A percentile compares a stretch with the other conserved stretches of the same genome.
These are phyloP conservation scores for Cyprinodon brontotheroides DNA, from an alignment of 2,113 vertebrate species.

Conservation along the genomic window DNA sequence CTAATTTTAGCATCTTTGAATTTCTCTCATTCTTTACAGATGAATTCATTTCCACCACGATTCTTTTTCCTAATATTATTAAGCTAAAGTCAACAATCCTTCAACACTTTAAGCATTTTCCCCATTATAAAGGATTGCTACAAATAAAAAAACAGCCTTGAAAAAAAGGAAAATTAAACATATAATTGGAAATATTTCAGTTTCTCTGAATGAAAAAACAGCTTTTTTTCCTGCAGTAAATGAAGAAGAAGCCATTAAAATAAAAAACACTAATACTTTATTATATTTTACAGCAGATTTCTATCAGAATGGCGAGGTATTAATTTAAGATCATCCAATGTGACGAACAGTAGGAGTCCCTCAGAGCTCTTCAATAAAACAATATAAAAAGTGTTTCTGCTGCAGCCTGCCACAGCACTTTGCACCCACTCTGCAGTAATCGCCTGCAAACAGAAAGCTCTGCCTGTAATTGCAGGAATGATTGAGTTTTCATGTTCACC, in stretches of 20 bases:
- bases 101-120: background rate
- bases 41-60: background rate
- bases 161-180: background rate
- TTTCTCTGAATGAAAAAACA: background rate
- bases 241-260: background rate
- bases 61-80: background rate
- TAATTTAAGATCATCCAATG: background rate
- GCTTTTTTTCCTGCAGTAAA: background rate
- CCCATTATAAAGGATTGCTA: background rate
- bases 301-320: background rate
- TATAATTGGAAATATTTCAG: background rate
- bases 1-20: background rate
- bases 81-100: background rate
- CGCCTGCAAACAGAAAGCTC: background rate
- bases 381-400: background rate
- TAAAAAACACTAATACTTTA: background rate
- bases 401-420: conserved; percentile 32
- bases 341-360: background rate
- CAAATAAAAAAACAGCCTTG: background rate
- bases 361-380: background rate
- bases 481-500: conserved; percentile 32
- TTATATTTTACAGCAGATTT: background rate
- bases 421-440: conserved; percentile 1
- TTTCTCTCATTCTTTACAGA: background rate
- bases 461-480: background rate